Conservation (phyloP, 2,888 invertebrate genomes). For the Tetragnatha montana region DNA sequence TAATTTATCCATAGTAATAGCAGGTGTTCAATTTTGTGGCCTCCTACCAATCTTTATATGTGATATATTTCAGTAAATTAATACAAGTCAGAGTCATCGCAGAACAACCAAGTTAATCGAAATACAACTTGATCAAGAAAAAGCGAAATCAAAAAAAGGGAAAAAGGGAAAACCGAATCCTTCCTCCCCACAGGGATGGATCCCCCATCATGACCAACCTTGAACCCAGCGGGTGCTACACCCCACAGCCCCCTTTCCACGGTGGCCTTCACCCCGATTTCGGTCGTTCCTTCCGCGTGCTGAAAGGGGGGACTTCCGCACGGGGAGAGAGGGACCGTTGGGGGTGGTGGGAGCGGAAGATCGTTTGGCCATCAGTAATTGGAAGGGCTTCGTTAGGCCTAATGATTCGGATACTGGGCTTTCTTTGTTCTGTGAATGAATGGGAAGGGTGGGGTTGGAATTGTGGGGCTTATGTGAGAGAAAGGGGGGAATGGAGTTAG, state of each 20-base stretch:
- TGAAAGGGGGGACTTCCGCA: slow-evolving; percentile 50
- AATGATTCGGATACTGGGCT: too few relatives aligned
- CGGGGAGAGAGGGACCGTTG: not conserved
- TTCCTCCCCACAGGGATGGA: slow-evolving; percentile 17
- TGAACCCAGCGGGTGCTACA: slow-evolving; percentile 45
- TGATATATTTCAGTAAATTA: too few relatives aligned
- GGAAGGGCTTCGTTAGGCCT: too few relatives aligned
- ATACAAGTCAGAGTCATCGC: too few relatives aligned
- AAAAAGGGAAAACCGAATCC: not conserved
- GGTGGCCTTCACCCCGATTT: slow-evolving; percentile 64
- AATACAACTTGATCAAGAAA: too few relatives aligned
- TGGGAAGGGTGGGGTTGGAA: not conserved
- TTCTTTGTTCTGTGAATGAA: not conserved
- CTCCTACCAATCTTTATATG: too few relatives aligned
- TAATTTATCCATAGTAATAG: too few relatives aligned
- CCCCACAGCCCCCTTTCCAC: slow-evolving; percentile 46
- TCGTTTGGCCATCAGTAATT: not conserved
- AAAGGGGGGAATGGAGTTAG: too few relatives aligned
- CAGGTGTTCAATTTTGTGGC: too few relatives aligned
- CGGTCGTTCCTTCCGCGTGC: slow-evolving; percentile 49
- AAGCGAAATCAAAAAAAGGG: not conserved
- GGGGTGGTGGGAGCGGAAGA: not conserved
- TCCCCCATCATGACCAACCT: slow-evolving; percentile 48
- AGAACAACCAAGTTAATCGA: too few relatives aligned
- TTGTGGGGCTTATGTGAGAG: not conserved